Evolutionary conservation across 2,888 invertebrate species (phyloP), one percentile per base, ranked within the genome.

Genomic region (Crioceris asparagi): DNA sequence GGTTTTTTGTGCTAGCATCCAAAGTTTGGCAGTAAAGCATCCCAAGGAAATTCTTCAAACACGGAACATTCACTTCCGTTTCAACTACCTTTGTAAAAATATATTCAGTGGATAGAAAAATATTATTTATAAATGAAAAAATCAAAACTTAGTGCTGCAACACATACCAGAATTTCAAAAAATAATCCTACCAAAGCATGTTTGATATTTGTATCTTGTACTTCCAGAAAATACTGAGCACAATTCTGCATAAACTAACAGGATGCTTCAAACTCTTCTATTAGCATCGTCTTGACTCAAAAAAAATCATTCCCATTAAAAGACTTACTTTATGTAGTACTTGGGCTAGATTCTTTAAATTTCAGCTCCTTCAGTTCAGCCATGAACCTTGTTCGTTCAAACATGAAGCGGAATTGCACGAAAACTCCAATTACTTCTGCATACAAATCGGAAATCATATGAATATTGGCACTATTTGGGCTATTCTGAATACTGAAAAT

Each of bases 251-350:
- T 82, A 61, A 98, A 98, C 65, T 92, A 91, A 61, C 98, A 93
- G 1, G 94, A 94, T 1, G 92, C 92, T 61, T 98, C 97, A 64
- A 98, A 97, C 66, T 98, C 97, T 66, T 97, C 96, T 43, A 99
- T 97, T 0, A 97, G 97, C 34, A 94, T 96, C 92, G 98, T 97
- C 79, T 81, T 81, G 1, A 81, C 80, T 6, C 81, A 70, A 65
- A 98, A 97, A 69, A 97, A 98, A 97, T 98, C 91, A 99, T 97
- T 37, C 98, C 97, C 94, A 97, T 97, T 17, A 99, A 69, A 25
- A 99, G 70, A 26, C 92, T 92, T 93, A 62, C 91, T 87, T 57
- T 96, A 93, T 0, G 88, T 86, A 1, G 83, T 83, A 51, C 83
- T 81, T 0, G 91, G 84, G n/a, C 83, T 87, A 1, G 87, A 84